Evolutionary conservation across 2,888 invertebrate species (phyloP), one percentile per base, ranked within the genome.

Genomic region (Lacanobia wlatinum): DNA sequence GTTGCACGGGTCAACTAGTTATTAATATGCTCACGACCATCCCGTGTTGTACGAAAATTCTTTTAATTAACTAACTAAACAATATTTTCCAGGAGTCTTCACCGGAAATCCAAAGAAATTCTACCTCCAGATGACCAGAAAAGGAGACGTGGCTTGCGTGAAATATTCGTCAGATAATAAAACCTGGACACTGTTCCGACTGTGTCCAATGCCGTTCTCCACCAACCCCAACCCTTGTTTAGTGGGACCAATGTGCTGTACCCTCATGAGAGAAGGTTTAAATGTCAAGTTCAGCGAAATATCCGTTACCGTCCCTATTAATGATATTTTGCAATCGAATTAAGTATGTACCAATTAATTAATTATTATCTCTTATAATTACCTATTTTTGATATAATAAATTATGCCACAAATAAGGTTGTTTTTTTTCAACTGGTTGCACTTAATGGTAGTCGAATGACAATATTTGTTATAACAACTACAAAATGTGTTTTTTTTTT

Each of bases 321-420:
- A 89, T 53, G 94, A 95, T 70, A 93, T 94, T 72, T 84, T 94
- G 34, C 94, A 94, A 89, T 89, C 92, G 3, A 92, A 94, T 87
- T 93, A 85, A 84, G 62, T 56, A 12, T 40, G 12, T 3, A 3
- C 2, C 10, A 40, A 12, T 40, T 9, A 3, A 10, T 40, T 12
- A 40, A 40, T 28, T 28, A 28, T 2, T 40, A 40, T 40, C 40
- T 12, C 40, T 40, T 40, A 12, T 40, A n/a, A n/a, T n/a, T n/a
- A n/a, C n/a, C n/a, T n/a, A n/a, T n/a, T n/a, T n/a, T n/a, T n/a
- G n/a, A n/a, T n/a, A n/a, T n/a, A n/a, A n/a, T n/a, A n/a, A n/a
- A n/a, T n/a, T n/a, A n/a, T n/a, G n/a, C n/a, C n/a, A n/a, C n/a
- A n/a, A n/a, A n/a, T n/a, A n/a, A n/a, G n/a, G n/a, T n/a, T n/a